Percentiles rank a stretch among this genome's conserved stretches.
These are phyloP conservation scores for Peucedramus taeniatus DNA, from an alignment of 2,113 vertebrate genomes.

Conservation along the genomic window DNA sequence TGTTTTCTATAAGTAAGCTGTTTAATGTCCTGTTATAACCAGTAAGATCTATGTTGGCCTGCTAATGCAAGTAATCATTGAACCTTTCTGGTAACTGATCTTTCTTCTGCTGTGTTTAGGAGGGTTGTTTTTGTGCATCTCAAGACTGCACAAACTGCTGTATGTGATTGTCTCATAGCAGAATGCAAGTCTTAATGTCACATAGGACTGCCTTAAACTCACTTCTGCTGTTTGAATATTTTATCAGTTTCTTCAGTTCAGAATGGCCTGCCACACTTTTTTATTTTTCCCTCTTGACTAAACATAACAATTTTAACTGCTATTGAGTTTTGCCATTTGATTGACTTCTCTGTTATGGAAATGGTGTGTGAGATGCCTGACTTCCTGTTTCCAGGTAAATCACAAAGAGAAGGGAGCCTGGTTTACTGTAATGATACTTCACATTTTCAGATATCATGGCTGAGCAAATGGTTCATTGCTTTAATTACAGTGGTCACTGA, in stretches of 20 bases:
- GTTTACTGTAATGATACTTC: slow-evolving; percentile 2
- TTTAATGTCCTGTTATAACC: background rate
- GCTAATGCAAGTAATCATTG: background rate
- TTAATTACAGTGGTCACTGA: slow-evolving; percentile 24
- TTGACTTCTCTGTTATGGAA: background rate
- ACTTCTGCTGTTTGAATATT: background rate
- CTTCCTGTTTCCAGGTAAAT: slow-evolving; percentile 1
- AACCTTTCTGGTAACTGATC: background rate
- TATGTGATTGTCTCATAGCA: background rate
- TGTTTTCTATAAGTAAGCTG: background rate
- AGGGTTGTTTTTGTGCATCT: background rate
- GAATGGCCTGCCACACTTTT: background rate
- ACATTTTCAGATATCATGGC: background rate
- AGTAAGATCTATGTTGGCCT: background rate
- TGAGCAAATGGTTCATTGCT: slow-evolving; percentile 15
- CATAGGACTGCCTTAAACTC: background rate
- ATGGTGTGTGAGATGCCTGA: background rate
- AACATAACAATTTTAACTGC: background rate
- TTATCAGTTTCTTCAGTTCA: background rate
- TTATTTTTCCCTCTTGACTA: background rate
- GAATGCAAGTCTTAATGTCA: background rate
- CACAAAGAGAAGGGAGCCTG: background rate
- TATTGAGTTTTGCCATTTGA: background rate
- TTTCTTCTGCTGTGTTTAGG: background rate
- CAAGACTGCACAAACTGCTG: rapidly evolving